Evolutionary conservation across 2,113 vertebrate species (phyloP).

Genomic region (Perccottus glenii): DNA sequence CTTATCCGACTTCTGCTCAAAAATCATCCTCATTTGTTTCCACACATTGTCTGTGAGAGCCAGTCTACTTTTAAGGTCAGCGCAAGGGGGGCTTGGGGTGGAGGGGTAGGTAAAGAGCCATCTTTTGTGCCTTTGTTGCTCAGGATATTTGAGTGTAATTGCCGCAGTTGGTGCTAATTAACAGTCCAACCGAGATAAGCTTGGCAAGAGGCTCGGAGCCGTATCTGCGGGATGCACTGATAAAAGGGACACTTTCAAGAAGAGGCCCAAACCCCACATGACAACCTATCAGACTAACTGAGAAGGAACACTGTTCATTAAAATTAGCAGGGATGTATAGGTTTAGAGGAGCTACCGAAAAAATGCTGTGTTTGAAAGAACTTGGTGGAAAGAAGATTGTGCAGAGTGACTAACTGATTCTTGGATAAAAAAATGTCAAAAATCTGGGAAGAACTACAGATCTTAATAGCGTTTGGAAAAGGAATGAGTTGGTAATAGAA

Average conservation of each 20-base stretch:
- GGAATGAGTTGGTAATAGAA: no score
- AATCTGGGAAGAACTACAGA: neutral
- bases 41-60: constrained; percentile 57
- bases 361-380: neutral
- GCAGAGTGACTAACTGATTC: neutral
- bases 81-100: neutral
- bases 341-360: constrained; percentile 17
- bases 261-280: constrained; percentile 54
- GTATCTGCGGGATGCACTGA: constrained; percentile 67
- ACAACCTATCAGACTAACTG: constrained; percentile 63
- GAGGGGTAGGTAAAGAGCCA: constrained; percentile 33
- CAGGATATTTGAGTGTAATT: constrained; percentile 73
- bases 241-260: constrained; percentile 73
- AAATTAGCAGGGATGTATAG: constrained; percentile 59
- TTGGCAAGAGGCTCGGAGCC: constrained; percentile 51
- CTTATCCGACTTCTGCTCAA: constrained; percentile 65
- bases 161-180: constrained; percentile 74
- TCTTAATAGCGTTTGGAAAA: no score
- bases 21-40: constrained; percentile 42
- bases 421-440: constrained; percentile 11
- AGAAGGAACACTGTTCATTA: constrained; percentile 43
- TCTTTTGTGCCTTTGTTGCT: constrained; percentile 72
- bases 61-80: constrained; percentile 55
- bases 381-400: neutral
- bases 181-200: constrained; percentile 68